A percentile compares a stretch with the other conserved stretches of the same genome.
Conservation (phyloP, 1,140 invertebrate genomes). For the Drosophila carrolli region DNA sequence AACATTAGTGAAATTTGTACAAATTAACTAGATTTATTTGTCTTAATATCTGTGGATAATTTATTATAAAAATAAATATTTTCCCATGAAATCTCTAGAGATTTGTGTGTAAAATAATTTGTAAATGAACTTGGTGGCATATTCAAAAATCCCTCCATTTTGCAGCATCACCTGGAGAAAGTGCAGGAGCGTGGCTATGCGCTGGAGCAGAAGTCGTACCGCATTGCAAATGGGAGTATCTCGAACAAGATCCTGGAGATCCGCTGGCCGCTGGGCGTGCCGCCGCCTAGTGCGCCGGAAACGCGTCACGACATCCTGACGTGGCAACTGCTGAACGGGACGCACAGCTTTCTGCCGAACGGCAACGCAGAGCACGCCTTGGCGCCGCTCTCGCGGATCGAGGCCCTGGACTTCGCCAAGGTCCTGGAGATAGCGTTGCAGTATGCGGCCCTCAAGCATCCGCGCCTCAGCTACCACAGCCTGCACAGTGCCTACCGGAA, state of each 20-base stretch:
- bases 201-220: conserved; percentile 84
- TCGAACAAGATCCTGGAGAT: conserved; percentile 85
- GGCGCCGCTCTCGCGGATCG: conserved; percentile 86
- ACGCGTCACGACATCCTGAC: conserved; percentile 94
- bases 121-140: neutral
- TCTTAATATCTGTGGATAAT: no score
- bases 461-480: conserved; percentile 85
- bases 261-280: conserved; percentile 93
- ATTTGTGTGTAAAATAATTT: no score
- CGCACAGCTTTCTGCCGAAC: conserved; percentile 90
- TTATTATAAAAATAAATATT: no score
- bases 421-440: conserved; percentile 87
- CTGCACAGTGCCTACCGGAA: conserved; percentile 93
- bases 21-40: no score
- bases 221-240: conserved; percentile 83
- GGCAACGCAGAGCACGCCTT: conserved; percentile 88
- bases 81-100: no score
- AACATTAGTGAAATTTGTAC: no score
- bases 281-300: conserved; percentile 87
- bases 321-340: conserved; percentile 93
- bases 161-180: conserved; percentile 84
- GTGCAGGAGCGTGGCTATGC: conserved; percentile 85
- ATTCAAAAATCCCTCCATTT: neutral
- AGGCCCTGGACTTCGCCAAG: conserved; percentile 89
- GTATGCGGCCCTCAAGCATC: conserved; percentile 87